Evolutionary conservation across 1,140 invertebrate genomes (phyloP), one percentile per base, ranked within the genome.

Genomic region (Lasaia peninsularis): DNA sequence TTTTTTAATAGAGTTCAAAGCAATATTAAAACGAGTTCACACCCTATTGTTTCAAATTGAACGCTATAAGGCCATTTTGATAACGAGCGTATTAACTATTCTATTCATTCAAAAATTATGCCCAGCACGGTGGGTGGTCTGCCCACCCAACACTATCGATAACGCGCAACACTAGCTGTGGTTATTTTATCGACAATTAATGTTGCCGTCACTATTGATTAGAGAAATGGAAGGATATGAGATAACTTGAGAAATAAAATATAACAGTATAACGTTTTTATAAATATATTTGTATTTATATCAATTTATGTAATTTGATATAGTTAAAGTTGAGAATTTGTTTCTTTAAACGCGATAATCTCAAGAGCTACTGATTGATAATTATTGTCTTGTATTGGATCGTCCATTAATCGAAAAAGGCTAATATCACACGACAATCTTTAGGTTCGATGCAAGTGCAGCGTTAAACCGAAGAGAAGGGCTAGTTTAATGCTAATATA

Each of bases 131-230:
- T 55, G 78, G 78, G 79, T 78, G 79, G 80, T 73, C 75, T 63
- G 81, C 53, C 79, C 81, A 82, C 79, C 78, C 78, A 69, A 56
- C 48, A 32, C 63, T 73, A 73, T 76, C 73, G 75, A 78, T 75
- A 81, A 74, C 63, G 63, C 53, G 50, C 68, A 58, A 64, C 69
- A 74, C 67, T 73, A 72, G 70, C 69, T 68, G 74, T 77, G 73
- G 74, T 67, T 71, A 78, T 80, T 67, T 73, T 80, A 84, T 82
- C 75, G 67, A 71, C 51, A 82, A 84, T 84, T 80, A 76, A 75
- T 71, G 78, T 76, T 76, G 73, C 62, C 69, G 60, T 65, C 70
- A 61, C 67, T 69, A 72, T 78, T 72, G 69, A 77, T 77, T 57
- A 63, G 58, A 69, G 72, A 62, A 68, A 73, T 75, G 68, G 12